Evolutionary conservation across 2,888 invertebrate genomes (phyloP).

Genomic region (Asteroscopus sphinx): DNA sequence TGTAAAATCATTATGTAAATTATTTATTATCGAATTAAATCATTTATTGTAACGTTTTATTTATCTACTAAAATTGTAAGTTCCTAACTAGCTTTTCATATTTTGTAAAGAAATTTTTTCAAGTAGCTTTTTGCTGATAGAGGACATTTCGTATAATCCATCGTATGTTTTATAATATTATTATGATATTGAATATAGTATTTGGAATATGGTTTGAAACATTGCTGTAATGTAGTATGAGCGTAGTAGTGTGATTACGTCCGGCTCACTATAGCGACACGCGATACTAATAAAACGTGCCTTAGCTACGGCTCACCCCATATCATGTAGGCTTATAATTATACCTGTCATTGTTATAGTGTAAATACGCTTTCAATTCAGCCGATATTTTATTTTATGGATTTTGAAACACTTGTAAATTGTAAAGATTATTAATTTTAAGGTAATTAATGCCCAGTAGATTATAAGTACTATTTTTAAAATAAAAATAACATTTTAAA

Average conservation of each 20-base stretch:
- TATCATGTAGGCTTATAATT: conserved; percentile 85
- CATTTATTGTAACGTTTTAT: conserved; percentile 78
- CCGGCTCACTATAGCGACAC: conserved; percentile 57
- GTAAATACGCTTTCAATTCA: conserved; percentile 89
- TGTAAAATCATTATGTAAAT: conserved; percentile 84
- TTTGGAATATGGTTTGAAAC: conserved; percentile 70
- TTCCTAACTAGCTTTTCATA: conserved; percentile 89
- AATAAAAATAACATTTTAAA: conserved; percentile 88
- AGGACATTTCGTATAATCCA: conserved; percentile 70
- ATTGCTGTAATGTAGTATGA: conserved; percentile 52
- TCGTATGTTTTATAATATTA: conserved; percentile 73
- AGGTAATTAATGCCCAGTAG: conserved; percentile 88
- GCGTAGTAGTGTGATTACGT: conserved; percentile 31
- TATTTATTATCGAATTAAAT: conserved; percentile 85
- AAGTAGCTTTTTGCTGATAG: conserved; percentile 74
- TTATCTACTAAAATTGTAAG: conserved; percentile 87
- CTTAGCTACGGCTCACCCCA: conserved; percentile 87
- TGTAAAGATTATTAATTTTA: conserved; percentile 90
- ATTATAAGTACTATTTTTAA: conserved; percentile 88
- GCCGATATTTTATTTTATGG: conserved; percentile 90
- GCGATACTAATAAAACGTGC: conserved; percentile 83
- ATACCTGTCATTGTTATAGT: conserved; percentile 86
- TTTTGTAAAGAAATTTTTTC: conserved; percentile 76
- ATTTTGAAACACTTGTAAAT: conserved; percentile 90
- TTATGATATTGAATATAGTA: conserved; percentile 73